Base-by-base conservation (phyloP, 2,113 vertebrate genomes). In the Pica pica region DNA sequence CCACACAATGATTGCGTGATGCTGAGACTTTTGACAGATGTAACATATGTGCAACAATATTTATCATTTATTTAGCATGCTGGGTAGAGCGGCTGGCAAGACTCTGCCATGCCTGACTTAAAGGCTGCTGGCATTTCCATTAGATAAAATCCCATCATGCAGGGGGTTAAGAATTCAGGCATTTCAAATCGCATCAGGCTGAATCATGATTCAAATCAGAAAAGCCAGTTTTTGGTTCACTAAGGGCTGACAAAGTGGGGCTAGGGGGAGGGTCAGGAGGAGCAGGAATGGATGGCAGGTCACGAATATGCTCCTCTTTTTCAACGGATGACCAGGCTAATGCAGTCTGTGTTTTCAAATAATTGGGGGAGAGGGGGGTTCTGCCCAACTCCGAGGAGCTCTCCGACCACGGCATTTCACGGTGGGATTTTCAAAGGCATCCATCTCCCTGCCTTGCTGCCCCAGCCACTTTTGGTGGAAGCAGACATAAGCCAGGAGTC, bases 131-230 rank as follows among this genome's bases (percentile, higher is more conserved):
- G 74, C 85, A 85, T 80, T 92, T 95, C 79, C 59, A 89, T 83
- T 78, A 90, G 74, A 91, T 55, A 91, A 94, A 93, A 88, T 23
- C 79, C 67, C 82, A 92, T 94, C 97, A 86, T 53, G 78, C 61
- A 89, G 92, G 67, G 87, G 75, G 97, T 96, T 95, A 95, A 88
- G 96, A 94, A 93, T 33, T 96, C 97, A 97, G 94, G 95, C 98
- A 96, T 97, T 98, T 97, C 94, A 90, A 97, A 97, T 97, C 94
- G 91, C 95, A 97, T 96, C 93, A 97, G 87, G 64, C 94, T 87
- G 95, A 73, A 88, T 67, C 96, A 64, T 94, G 96, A 97, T 63
- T 97, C 93, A 98, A 98, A 97, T 97, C 94, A 96, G 97, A 95
- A 78, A 97, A 97, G 89, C 70, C 83, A 96, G 83, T 12, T 96